Percentiles rank a stretch among this genome's conserved stretches.
These are phyloP conservation scores for Athene cunicularia DNA, from an alignment of 2,113 vertebrate genomes.

Conservation along the genomic window DNA sequence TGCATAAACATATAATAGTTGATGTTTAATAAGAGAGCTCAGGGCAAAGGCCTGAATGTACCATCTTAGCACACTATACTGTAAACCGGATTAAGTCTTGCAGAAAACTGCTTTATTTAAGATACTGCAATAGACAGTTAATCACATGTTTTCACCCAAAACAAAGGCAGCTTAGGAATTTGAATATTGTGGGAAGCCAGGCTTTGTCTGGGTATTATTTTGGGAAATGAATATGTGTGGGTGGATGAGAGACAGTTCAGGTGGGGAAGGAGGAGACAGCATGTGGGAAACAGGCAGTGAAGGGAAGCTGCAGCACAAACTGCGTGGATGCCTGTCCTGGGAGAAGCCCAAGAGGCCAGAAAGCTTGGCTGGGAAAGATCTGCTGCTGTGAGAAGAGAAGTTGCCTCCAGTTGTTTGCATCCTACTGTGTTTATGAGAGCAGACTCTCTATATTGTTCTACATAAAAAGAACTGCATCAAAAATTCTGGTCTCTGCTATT, in stretches of 20 bases:
- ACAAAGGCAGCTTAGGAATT: conserved; percentile 31
- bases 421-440: conserved; percentile 34
- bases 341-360: neutral
- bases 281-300: neutral
- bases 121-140: neutral
- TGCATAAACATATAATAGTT: neutral
- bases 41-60: neutral
- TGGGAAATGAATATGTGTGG: neutral
- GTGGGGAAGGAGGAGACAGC: conserved; percentile 14
- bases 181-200: neutral
- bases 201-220: conserved; percentile 46
- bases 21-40: neutral
- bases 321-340: neutral
- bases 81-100: neutral
- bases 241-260: neutral
- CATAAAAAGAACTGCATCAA: conserved; percentile 25
- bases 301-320: neutral
- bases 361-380: neutral
- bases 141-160: conserved; percentile 8
- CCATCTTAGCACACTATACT: neutral
- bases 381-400: neutral
- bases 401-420: neutral
- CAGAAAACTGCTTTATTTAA: neutral
- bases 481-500: conserved; percentile 29
- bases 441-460: conserved; percentile 25